Evolutionary conservation across 2,113 vertebrate species (phyloP).

Genomic region (Nymphicus hollandicus): DNA sequence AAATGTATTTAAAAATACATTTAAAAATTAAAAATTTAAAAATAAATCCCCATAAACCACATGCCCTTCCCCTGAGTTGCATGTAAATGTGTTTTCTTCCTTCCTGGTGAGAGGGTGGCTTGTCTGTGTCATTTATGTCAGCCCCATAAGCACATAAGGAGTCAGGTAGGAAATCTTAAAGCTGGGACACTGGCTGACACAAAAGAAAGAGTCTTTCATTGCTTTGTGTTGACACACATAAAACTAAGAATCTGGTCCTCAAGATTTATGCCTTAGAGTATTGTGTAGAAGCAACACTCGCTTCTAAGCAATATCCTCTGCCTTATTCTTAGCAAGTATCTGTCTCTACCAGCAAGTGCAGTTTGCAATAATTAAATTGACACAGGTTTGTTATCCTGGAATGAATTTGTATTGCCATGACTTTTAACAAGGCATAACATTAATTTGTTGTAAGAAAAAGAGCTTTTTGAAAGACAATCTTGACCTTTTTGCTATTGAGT

Average conservation of each 20-base stretch:
- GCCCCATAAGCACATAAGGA: background rate
- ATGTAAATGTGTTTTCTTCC: background rate
- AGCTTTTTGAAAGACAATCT: background rate
- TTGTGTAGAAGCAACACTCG: background rate
- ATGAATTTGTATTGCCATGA: background rate
- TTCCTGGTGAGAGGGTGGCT: background rate
- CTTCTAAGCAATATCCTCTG: background rate
- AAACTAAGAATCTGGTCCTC: background rate
- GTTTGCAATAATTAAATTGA: background rate
- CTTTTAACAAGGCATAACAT: background rate
- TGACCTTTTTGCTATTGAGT: background rate
- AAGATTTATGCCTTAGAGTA: background rate
- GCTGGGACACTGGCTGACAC: background rate
- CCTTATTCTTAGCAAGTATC: background rate
- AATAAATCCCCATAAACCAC: background rate
- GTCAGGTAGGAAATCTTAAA: background rate
- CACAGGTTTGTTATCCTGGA: background rate
- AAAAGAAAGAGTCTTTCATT: background rate
- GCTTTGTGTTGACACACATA: background rate
- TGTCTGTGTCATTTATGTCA: background rate
- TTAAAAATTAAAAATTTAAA: background rate
- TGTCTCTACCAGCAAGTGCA: background rate
- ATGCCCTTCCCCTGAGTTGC: background rate
- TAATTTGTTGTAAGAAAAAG: background rate
- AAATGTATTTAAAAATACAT: background rate